Percentiles rank a stretch among this genome's conserved stretches.
phyloP scores from a whole-genome alignment of 2,888 invertebrate genomes.

The Tuta absoluta region DNA sequence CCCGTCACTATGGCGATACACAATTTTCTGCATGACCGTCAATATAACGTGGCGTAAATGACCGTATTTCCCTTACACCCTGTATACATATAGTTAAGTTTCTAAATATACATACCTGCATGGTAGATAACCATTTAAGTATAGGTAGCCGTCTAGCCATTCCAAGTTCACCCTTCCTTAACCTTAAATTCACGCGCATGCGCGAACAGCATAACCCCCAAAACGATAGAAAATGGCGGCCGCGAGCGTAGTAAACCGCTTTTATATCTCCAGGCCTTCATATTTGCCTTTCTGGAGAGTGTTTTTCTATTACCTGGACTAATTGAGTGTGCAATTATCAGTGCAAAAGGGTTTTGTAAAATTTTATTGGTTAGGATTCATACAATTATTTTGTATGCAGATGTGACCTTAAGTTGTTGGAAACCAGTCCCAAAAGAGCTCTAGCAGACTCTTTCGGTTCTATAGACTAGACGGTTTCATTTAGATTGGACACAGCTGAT shows the following conservation, averaged over 20 bases:
- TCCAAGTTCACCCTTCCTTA: constrained; percentile 61
- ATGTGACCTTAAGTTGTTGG: constrained; percentile 8
- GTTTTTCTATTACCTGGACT: constrained; percentile 23
- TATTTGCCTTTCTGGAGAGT: constrained; percentile 22
- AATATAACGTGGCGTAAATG: too few relatives aligned
- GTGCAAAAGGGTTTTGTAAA: constrained; percentile 18
- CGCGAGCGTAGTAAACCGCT: constrained; percentile 13
- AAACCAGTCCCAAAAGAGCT: constrained; percentile 17
- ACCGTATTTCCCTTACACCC: too few relatives aligned
- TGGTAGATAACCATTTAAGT: too few relatives aligned
- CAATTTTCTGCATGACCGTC: too few relatives aligned
- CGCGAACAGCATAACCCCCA: constrained; percentile 43
- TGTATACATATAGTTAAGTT: too few relatives aligned
- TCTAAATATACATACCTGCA: too few relatives aligned
- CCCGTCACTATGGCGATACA: too few relatives aligned
- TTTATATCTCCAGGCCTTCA: constrained; percentile 13
- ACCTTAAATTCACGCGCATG: constrained; percentile 70
- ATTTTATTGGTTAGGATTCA: constrained; percentile 8
- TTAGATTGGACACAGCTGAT: constrained; percentile 65
- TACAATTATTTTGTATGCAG: constrained; percentile 1
- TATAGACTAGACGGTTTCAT: constrained; percentile 41
- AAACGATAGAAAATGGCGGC: constrained; percentile 57
- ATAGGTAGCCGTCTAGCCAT: background rate
- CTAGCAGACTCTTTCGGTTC: background rate
- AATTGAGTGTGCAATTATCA: background rate